Base-by-base conservation (phyloP, 2,797 vertebrate species). In the Xyrichtys novacula region DNA sequence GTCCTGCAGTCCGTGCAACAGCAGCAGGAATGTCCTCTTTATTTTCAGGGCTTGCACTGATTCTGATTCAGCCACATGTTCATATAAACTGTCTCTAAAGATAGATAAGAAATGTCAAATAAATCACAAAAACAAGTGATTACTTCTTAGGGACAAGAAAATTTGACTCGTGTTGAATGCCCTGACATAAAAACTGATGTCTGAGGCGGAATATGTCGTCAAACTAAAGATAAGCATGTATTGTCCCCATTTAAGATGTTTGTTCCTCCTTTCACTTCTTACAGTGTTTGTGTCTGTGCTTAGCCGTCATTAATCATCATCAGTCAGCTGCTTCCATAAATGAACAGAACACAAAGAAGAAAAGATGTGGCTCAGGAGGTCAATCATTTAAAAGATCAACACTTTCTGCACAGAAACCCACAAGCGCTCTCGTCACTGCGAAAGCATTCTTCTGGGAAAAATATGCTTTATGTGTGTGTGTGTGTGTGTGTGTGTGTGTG, bases 281-380 rank as follows among this genome's bases (percentile, higher is more conserved):
- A 15, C 44, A 46, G 47, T 61, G 81, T 87, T 65, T 81, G 49
- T 52, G 61, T 81, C 43, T 36, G 38, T 74, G 67, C 61, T 61
- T 40, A 63, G 46, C 25, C 38, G 73, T 56, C 88, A 86, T 91
- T 89, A 82, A 90, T 93, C 87, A 85, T 74, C 73, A 83, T 89
- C 85, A 84, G 59, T 69, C 58, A 43, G 73, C 78, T 53, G 28
- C 74, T 83, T 88, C 78, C 64, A 62, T 64, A 72, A 80, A 67
- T 78, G 78, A 83, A 82, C 75, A 74, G 67, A 80, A 84, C 75
- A 73, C 71, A 67, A 78, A 71, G 57, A 75, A 40, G 52, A 60
- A 65, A 72, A 52, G 60, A 71, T 50, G 54, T 69, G 65, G 59
- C 70, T 77, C 38, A 38, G 65, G 80, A 78, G 80, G 50, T 81